These are phyloP conservation scores for Zapus hudsonius DNA, from an alignment of 2,113 vertebrate species.

Conservation along the genomic window DNA sequence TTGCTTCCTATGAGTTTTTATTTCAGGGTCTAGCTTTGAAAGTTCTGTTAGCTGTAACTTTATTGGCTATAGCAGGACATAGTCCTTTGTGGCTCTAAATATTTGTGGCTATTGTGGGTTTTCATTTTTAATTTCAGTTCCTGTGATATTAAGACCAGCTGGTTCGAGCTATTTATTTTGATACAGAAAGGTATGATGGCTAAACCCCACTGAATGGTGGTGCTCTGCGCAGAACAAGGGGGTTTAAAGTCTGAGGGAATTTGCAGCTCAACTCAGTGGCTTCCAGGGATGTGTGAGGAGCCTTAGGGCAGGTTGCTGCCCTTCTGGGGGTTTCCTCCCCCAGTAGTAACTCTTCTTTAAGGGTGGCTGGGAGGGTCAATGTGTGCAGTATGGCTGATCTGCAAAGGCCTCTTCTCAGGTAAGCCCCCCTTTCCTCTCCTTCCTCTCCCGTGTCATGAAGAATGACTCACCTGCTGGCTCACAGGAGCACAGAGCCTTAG, in stretches of 20 bases:
- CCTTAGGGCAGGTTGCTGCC: background rate
- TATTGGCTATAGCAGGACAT: slow-evolving; percentile 61
- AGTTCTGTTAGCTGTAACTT: slow-evolving; percentile 63
- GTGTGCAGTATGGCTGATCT: background rate
- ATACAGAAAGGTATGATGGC: slow-evolving; percentile 67
- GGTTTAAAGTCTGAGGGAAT: slow-evolving; percentile 35
- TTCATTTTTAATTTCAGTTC: slow-evolving; percentile 74
- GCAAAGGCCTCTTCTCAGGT: background rate
- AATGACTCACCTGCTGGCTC: background rate
- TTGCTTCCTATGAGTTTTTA: slow-evolving; percentile 44
- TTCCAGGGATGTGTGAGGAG: background rate
- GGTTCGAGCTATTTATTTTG: slow-evolving; percentile 72
- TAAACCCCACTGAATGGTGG: background rate
- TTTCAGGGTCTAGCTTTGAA: slow-evolving; percentile 68
- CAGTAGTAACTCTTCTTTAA: slow-evolving; percentile 6
- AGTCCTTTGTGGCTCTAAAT: slow-evolving; percentile 67
- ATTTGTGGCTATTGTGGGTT: slow-evolving; percentile 65
- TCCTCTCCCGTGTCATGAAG: slow-evolving; percentile 8
- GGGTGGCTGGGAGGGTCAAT: background rate
- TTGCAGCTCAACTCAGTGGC: background rate
- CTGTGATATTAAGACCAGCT: slow-evolving; percentile 74
- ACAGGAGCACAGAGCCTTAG: background rate
- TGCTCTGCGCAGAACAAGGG: background rate
- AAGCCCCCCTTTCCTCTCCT: background rate
- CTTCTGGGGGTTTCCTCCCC: background rate